Evolutionary conservation across 2,113 vertebrate genomes (phyloP).

Genomic region (Python bivittatus): DNA sequence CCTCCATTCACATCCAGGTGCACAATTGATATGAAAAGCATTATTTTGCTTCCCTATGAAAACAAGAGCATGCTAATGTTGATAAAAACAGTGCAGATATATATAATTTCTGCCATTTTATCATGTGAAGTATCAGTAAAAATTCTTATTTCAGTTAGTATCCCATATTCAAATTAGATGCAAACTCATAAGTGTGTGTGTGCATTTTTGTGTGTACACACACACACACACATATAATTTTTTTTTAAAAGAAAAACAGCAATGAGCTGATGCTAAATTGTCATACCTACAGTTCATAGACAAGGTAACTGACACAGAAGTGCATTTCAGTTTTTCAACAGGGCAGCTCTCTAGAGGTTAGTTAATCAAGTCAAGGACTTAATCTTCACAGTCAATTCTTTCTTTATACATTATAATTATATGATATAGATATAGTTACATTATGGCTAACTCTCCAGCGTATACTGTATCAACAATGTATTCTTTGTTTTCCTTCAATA

Average conservation of each 20-base stretch:
- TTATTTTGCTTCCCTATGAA: background rate
- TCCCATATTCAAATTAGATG: too few relatives aligned
- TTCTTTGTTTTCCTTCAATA: too few relatives aligned
- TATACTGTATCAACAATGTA: background rate
- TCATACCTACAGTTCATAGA: background rate
- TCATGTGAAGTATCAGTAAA: background rate
- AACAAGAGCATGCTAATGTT: background rate
- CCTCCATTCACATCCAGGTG: background rate
- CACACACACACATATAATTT: background rate
- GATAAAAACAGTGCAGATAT: background rate
- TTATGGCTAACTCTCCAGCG: background rate
- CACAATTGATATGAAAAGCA: background rate
- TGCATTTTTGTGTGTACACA: too few relatives aligned
- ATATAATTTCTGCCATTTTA: too few relatives aligned
- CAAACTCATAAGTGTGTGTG: too few relatives aligned
- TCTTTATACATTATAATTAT: background rate
- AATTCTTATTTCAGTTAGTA: too few relatives aligned
- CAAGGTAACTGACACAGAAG: background rate
- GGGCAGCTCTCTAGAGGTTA: background rate
- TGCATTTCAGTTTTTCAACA: conserved; percentile 29
- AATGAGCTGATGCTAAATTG: conserved; percentile 32
- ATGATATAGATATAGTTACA: background rate
- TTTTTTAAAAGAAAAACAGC: conserved; percentile 5
- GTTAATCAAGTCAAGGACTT: background rate
- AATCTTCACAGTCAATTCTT: background rate